Conservation (phyloP, 2,888 invertebrate genomes). For the Nymphalis urticae region DNA sequence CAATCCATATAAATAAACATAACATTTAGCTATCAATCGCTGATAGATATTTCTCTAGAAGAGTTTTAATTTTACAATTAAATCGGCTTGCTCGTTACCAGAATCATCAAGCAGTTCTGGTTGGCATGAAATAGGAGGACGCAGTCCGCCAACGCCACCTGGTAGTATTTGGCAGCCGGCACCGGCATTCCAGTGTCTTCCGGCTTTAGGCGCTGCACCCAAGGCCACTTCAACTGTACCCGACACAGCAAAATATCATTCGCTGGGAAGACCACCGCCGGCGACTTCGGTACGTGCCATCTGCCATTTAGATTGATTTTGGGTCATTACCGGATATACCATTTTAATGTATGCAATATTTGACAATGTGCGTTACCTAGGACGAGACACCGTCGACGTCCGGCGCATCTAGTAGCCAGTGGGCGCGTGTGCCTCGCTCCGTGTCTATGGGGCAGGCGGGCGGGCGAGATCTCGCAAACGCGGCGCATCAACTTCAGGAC, state of each 20-base stretch:
- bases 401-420: conserved; percentile 46
- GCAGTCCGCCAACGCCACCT: conserved; percentile 67
- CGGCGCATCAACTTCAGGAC: conserved; percentile 57
- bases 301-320: not conserved
- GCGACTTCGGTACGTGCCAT: conserved; percentile 9
- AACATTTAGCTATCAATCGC: no score
- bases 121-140: conserved; percentile 51
- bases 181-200: conserved; percentile 71
- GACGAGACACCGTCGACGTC: conserved; percentile 20
- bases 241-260: conserved; percentile 63
- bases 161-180: conserved; percentile 74
- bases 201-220: conserved; percentile 67
- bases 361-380: not conserved
- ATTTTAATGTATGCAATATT: no score
- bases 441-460: conserved; percentile 91
- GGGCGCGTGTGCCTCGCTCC: conserved; percentile 89
- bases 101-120: conserved; percentile 56
- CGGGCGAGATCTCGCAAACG: conserved; percentile 69
- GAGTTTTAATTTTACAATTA: no score
- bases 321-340: no score
- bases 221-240: conserved; percentile 71
- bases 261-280: conserved; percentile 63
- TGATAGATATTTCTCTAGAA: no score
- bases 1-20: no score
- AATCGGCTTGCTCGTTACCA: conserved; percentile 32